Percentiles rank a stretch among this genome's conserved stretches.
Evolutionary conservation across 2,888 invertebrate species (phyloP).

Genomic region (Andrena minutula): DNA sequence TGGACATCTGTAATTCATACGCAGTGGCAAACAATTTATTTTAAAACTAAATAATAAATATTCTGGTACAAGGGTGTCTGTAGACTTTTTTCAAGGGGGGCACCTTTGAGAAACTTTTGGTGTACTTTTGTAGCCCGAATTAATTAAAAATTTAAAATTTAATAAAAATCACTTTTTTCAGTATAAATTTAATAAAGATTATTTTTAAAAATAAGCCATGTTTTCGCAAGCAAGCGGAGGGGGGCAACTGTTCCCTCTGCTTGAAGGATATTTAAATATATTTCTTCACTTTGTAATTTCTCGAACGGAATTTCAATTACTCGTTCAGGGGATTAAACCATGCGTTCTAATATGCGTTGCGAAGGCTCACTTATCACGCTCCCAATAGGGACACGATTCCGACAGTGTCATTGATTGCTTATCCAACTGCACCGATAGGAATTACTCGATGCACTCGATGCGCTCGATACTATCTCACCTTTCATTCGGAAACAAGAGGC

Average conservation of each 20-base stretch:
- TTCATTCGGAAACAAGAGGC: constrained; percentile 13
- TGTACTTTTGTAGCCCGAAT: no score
- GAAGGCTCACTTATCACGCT: constrained; percentile 15
- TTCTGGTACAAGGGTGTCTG: no score
- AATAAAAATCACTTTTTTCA: no score
- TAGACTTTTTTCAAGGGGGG: no score
- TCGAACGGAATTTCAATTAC: neutral
- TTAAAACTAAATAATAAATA: neutral
- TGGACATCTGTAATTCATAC: neutral
- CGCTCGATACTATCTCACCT: neutral
- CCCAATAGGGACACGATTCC: constrained; percentile 6
- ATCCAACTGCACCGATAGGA: constrained; percentile 2
- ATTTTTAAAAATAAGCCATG: no score
- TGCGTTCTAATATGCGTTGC: constrained; percentile 9
- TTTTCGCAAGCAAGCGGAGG: no score
- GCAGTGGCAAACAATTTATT: neutral
- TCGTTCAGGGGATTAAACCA: constrained; percentile 16
- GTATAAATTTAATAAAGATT: no score
- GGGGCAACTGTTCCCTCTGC: no score
- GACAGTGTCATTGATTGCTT: constrained; percentile 16
- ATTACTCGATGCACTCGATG: neutral
- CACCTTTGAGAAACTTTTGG: neutral
- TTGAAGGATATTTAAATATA: no score
- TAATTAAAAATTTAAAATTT: neutral
- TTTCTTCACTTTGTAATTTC: neutral